Percentiles rank a stretch among this genome's conserved stretches.
Conservation (phyloP, 2,113 vertebrate species). For the Stegostoma tigrinum region DNA sequence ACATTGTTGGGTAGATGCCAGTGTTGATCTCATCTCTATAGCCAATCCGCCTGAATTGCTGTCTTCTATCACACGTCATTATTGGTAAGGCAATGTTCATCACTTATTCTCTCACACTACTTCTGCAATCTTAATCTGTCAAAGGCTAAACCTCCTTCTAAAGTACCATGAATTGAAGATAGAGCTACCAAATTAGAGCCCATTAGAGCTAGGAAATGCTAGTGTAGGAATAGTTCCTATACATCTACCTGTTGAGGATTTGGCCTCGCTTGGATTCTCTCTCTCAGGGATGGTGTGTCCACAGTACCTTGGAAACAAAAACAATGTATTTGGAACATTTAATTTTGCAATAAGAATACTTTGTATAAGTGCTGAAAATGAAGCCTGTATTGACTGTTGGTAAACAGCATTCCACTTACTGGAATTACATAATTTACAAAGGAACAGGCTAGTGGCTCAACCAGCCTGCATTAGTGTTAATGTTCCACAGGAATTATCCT, state of each 20-base stretch:
- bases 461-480: neutral
- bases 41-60: too few relatives aligned
- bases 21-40: too few relatives aligned
- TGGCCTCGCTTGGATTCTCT: conserved; percentile 72
- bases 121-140: neutral
- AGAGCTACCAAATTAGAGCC: neutral
- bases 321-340: neutral
- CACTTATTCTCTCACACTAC: neutral
- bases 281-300: conserved; percentile 81
- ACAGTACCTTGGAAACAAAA: conserved; percentile 67
- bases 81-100: neutral
- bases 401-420: neutral
- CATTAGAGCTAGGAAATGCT: neutral
- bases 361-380: neutral
- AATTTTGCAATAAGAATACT: neutral
- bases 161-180: neutral
- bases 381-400: neutral
- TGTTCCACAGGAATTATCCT: neutral
- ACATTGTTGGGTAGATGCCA: too few relatives aligned
- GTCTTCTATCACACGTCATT: too few relatives aligned
- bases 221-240: neutral
- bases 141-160: neutral
- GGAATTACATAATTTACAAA: neutral
- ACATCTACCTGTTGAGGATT: conserved; percentile 76
- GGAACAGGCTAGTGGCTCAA: neutral